Evolutionary conservation across 37 sponge, comb jelly and placozoan genomes (phyloP).

Genomic region (Tethya wilhelma): DNA sequence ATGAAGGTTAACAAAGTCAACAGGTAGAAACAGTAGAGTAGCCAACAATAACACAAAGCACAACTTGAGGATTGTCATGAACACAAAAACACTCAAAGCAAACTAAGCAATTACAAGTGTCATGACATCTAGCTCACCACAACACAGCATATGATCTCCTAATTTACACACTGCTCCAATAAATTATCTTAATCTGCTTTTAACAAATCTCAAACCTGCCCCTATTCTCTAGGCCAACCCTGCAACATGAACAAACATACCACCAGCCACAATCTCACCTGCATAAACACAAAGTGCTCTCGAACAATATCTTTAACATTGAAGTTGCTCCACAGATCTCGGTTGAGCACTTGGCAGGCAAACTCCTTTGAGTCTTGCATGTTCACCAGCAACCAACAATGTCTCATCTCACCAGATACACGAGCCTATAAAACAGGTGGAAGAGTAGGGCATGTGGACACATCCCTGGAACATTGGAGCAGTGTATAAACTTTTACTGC

Average conservation of each 20-base stretch:
- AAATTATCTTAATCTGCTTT: too few relatives aligned
- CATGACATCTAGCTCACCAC: neutral
- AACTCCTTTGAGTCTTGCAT: slow-evolving; percentile 84
- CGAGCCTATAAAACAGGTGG: slow-evolving; percentile 48
- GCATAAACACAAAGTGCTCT: slow-evolving; percentile 77
- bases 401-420: slow-evolving; percentile 21
- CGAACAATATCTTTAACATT: slow-evolving; percentile 50
- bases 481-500: too few relatives aligned
- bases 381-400: slow-evolving; percentile 83
- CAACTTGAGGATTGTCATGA: neutral
- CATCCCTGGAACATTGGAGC: neutral
- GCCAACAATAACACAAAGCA: neutral
- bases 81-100: neutral
- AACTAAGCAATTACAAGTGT: neutral
- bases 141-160: neutral
- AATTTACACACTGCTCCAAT: neutral
- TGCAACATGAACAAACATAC: neutral
- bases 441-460: neutral
- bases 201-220: too few relatives aligned
- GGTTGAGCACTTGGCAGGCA: slow-evolving; percentile 80
- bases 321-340: slow-evolving; percentile 87
- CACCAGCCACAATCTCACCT: slow-evolving; percentile 39
- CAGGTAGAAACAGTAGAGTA: neutral
- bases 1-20: neutral
- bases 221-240: neutral